phyloP scores from a whole-genome alignment of 2,888 invertebrate genomes.

The Drepana falcataria region DNA sequence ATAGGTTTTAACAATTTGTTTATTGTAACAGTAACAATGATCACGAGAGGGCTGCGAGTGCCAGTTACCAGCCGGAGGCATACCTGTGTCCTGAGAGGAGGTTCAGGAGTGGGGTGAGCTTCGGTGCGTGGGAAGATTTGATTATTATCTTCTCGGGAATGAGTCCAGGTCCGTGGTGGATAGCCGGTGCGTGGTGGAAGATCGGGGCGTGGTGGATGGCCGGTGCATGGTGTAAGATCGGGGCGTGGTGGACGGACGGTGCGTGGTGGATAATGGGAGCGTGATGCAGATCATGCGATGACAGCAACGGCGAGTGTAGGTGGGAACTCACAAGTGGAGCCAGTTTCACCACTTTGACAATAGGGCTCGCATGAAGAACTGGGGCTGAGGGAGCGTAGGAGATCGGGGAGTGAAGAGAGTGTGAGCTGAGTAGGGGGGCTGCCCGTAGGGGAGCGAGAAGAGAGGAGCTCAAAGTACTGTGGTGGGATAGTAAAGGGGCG shows the following conservation, averaged over 20 bases:
- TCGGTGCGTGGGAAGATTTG: conserved; percentile 5
- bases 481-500: conserved; percentile 1
- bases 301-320: conserved; percentile 1
- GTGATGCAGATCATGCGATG: background rate
- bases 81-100: conserved; percentile 2
- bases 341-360: conserved; percentile 9
- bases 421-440: conserved; percentile 12
- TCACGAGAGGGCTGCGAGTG: background rate
- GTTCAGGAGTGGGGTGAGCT: conserved; percentile 8
- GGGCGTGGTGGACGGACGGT: conserved; percentile 3
- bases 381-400: conserved; percentile 6
- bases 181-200: conserved; percentile 3
- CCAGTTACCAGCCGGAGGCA: conserved; percentile 12
- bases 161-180: conserved; percentile 6
- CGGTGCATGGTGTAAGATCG: background rate
- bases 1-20: too few species aligned
- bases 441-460: conserved; percentile 6
- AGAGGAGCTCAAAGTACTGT: too few species aligned
- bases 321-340: conserved; percentile 4
- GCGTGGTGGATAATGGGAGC: conserved; percentile 3
- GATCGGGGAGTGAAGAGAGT: conserved; percentile 7
- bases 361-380: background rate
- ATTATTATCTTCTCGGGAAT: conserved; percentile 7
- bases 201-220: conserved; percentile 7
- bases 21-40: background rate